These are phyloP conservation scores for Monoplex corrugatus DNA, from an alignment of 2,888 invertebrate genomes.

Conservation along the genomic window DNA sequence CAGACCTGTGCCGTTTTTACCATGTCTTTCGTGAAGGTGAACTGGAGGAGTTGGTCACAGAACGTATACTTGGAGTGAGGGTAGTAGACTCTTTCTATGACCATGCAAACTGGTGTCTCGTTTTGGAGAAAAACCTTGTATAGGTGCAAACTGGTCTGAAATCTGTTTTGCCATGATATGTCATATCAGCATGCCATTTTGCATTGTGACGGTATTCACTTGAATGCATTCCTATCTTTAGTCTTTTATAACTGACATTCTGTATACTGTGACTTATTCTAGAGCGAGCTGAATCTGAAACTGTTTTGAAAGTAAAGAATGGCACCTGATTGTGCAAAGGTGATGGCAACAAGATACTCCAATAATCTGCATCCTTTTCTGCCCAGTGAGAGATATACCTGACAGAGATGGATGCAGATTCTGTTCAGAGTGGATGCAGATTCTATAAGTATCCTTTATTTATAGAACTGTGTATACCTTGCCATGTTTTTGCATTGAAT, in stretches of 20 bases:
- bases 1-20: conserved; percentile 88
- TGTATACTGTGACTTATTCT: too few species aligned
- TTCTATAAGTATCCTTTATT: too few species aligned
- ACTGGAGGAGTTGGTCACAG: conserved; percentile 83
- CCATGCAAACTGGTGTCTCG: conserved; percentile 97
- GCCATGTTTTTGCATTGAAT: too few species aligned
- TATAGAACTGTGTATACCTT: too few species aligned
- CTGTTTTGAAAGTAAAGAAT: too few species aligned
- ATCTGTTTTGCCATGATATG: neutral
- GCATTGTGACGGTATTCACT: neutral
- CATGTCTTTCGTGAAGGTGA: conserved; percentile 94
- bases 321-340: too few species aligned
- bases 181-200: neutral
- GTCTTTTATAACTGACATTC: neutral
- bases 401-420: too few species aligned
- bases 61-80: conserved; percentile 78
- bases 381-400: too few species aligned
- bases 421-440: too few species aligned
- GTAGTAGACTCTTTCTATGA: conserved; percentile 91
- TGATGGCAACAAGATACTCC: too few species aligned
- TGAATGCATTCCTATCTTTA: neutral
- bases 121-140: conserved; percentile 85
- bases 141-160: neutral
- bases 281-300: too few species aligned
- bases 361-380: too few species aligned